Conservation (phyloP, 2,113 vertebrate genomes). For the Cyphomyrus discorhynchus region DNA sequence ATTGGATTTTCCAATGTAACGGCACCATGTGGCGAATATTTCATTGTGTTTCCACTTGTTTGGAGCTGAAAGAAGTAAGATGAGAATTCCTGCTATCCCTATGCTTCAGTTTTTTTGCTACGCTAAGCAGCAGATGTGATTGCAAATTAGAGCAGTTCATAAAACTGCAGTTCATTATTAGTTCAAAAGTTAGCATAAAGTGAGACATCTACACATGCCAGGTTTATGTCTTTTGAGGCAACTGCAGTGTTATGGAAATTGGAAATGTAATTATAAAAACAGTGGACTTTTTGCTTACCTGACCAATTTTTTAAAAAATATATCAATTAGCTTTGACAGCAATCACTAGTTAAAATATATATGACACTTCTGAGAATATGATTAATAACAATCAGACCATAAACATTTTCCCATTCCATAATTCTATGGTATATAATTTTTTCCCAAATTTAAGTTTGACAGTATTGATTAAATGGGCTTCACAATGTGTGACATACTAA, state of each 20-base stretch:
- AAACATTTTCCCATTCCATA: neutral
- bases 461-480: neutral
- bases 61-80: conserved; percentile 14
- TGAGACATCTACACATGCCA: neutral
- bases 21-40: conserved; percentile 50
- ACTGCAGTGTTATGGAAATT: neutral
- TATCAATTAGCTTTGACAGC: neutral
- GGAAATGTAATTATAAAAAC: neutral
- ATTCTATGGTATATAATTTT: neutral
- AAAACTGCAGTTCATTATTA: neutral
- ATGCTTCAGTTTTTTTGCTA: conserved; percentile 34
- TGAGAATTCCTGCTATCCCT: conserved; percentile 35
- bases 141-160: neutral
- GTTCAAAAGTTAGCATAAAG: neutral
- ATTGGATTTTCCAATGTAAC: conserved; percentile 57
- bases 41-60: conserved; percentile 44
- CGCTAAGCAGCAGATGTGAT: conserved; percentile 42
- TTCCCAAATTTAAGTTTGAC: neutral
- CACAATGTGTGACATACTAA: conserved; percentile 7
- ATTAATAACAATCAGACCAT: neutral
- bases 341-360: neutral
- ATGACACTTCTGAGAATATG: neutral
- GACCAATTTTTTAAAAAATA: neutral
- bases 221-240: neutral
- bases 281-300: neutral